Evolutionary conservation across 2,797 vertebrate species (phyloP), one percentile per base, ranked within the genome.

Genomic region (Semotilus atromaculatus): DNA sequence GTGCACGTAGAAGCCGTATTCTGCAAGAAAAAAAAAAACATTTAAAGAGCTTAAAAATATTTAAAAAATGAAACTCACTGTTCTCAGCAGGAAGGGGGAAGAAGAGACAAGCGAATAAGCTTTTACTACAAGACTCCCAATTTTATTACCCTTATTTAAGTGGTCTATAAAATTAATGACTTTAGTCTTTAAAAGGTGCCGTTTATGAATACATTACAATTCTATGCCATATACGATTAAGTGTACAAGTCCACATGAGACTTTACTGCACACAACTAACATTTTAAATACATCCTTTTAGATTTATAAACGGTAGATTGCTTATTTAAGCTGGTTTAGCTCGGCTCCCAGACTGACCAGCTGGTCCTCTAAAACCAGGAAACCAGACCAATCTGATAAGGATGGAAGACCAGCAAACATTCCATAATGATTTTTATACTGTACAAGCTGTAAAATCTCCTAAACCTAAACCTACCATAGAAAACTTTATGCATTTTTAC

Each of bases 111-210:
- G 38, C 7, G 2, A 66, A 79, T 11, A 45, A 43, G 75, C 75
- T 79, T 79, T 79, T 79, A 66, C 18, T 16, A 64, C 60, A 79
- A 79, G 40, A 29, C 29, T 79, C 29, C 60, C 4, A 45, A 79
- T 48, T 79, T 79, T 48, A 79, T 66, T 66, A 66, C 8, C 60
- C 26, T 66, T 66, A 66, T 79, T 66, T 79, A 48, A 79, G 26
- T 48, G 77, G 60, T 13, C 77, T 34, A 48, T 79, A 79, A 66
- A 79, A 79, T 66, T 5, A 79, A 79, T 34, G 40, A 62, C 77
- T 48, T 48, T 29, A n/a, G 40, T 79, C 77, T 66, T 79, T 79
- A 79, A 66, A 79, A 79, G 77, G 77, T 64, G 60, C 7, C 18
- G 2, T 66, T 79, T 31, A 66, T 79, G 58, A 79, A 66, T 48